Percentiles rank a stretch among this genome's conserved stretches.
Evolutionary conservation across 53 echinoderm and acorn worm genomes (phyloP).

Genomic region (Echinarachnius parma): DNA sequence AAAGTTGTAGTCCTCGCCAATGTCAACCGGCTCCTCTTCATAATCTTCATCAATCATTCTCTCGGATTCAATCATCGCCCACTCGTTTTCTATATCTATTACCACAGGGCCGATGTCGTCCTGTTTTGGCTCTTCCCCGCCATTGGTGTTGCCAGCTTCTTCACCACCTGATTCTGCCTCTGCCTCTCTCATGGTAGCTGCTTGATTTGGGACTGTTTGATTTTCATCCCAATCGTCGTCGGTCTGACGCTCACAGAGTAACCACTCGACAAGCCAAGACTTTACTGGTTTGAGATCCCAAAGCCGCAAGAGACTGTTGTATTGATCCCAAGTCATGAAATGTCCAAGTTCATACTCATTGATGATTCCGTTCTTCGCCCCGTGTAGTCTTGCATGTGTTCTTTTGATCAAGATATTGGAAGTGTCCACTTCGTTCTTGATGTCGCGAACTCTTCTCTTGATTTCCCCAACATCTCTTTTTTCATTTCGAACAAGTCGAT

Average conservation of each 20-base stretch:
- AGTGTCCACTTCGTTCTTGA: slow-evolving; percentile 25
- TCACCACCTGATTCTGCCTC: not conserved
- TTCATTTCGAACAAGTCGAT: slow-evolving; percentile 2
- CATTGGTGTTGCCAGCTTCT: too few species aligned
- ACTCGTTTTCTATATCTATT: slow-evolving; percentile 13
- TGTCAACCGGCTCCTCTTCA: slow-evolving; percentile 1
- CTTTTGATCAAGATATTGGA: slow-evolving; percentile 5
- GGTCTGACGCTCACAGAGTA: not conserved
- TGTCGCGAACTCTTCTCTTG: slow-evolving; percentile 7
- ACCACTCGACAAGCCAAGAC: slow-evolving; percentile 24
- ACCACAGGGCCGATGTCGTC: not conserved
- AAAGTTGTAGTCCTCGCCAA: slow-evolving; percentile 22
- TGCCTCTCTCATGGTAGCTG: slow-evolving; percentile 2
- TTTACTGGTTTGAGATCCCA: not conserved
- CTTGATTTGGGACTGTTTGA: not conserved
- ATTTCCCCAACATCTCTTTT: not conserved
- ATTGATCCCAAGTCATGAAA: slow-evolving; percentile 28
- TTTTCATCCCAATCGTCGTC: slow-evolving; percentile 5
- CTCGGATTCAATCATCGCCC: slow-evolving; percentile 11
- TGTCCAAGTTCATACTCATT: slow-evolving; percentile 22
- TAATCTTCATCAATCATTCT: slow-evolving; percentile 56
- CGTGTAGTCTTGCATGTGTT: slow-evolving; percentile 11
- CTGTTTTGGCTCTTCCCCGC: too few species aligned
- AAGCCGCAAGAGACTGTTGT: slow-evolving; percentile 4
- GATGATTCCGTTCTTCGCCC: slow-evolving; percentile 33